Conservation (phyloP, 2,113 vertebrate genomes). For the Choloepus hoffmanni region DNA sequence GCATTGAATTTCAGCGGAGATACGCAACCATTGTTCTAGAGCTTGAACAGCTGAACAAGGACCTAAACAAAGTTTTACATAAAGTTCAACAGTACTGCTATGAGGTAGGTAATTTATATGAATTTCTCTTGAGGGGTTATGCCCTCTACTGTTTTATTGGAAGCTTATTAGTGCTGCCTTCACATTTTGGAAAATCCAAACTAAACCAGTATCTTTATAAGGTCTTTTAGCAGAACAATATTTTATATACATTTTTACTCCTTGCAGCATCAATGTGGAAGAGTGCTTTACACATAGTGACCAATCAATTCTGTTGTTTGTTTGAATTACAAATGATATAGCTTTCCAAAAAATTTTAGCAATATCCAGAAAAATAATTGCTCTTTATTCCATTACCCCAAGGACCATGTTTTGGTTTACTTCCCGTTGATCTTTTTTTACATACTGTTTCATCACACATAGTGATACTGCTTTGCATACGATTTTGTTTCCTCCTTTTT, state of each 20-base stretch:
- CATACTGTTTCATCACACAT: background rate
- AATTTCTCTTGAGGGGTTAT: background rate
- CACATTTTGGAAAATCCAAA: slow-evolving; percentile 35
- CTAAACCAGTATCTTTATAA: background rate
- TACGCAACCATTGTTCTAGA: slow-evolving; percentile 97
- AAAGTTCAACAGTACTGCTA: slow-evolving; percentile 98
- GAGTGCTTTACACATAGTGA: background rate
- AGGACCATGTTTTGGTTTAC: slow-evolving; percentile 41
- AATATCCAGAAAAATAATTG: slow-evolving; percentile 1
- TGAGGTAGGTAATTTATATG: slow-evolving; percentile 88
- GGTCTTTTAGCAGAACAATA: background rate
- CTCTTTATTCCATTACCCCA: background rate
- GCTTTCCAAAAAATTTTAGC: background rate
- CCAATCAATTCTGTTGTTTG: background rate
- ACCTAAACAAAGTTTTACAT: slow-evolving; percentile 97
- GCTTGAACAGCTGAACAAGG: slow-evolving; percentile 98
- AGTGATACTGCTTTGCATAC: background rate
- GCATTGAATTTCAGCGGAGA: slow-evolving; percentile 96
- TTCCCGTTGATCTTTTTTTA: background rate
- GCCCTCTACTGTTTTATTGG: background rate
- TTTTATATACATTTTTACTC: background rate
- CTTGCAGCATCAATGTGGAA: background rate
- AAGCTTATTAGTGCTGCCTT: background rate
- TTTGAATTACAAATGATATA: slow-evolving; percentile 6
- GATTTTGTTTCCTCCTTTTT: slow-evolving; percentile 31